Percentiles rank a stretch among this genome's conserved stretches.
Conservation (phyloP, 30 jellyfish, hydroid and myxozoan genomes). For the Hydractinia symbiolongicarpus region DNA sequence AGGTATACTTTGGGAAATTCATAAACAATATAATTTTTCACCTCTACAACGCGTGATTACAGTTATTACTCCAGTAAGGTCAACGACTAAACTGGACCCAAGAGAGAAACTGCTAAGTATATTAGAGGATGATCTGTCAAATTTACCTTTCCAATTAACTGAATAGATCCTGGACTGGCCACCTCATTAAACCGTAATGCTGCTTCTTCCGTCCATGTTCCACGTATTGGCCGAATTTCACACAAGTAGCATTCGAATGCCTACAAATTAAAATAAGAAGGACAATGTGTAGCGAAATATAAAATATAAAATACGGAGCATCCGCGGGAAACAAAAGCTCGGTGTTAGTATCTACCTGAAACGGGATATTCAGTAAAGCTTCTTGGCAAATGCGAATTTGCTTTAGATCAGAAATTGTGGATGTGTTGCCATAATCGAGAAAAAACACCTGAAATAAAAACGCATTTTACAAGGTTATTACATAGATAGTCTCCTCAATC, state of each 20-base stretch:
- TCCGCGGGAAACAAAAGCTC: too few relatives aligned
- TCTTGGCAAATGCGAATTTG: conserved; percentile 66
- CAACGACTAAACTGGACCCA: too few relatives aligned
- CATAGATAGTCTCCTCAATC: background rate
- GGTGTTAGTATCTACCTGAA: conserved; percentile 42
- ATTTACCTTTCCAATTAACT: conserved; percentile 63
- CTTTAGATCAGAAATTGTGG: conserved; percentile 9
- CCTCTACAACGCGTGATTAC: too few relatives aligned
- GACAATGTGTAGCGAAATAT: background rate
- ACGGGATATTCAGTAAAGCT: conserved; percentile 56
- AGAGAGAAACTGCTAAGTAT: too few relatives aligned
- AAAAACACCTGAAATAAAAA: conserved; percentile 55
- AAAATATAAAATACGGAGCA: too few relatives aligned
- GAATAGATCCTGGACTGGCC: conserved; percentile 33
- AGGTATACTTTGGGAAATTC: too few relatives aligned
- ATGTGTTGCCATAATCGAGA: conserved; percentile 85
- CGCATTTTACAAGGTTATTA: background rate
- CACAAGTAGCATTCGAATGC: conserved; percentile 83
- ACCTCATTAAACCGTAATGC: conserved; percentile 27
- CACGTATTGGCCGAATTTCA: conserved; percentile 67
- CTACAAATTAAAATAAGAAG: conserved; percentile 15
- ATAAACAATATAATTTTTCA: too few relatives aligned
- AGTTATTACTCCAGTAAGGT: too few relatives aligned
- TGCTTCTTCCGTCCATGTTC: conserved; percentile 80
- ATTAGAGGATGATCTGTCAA: background rate